These are phyloP conservation scores for Euplagia quadripunctaria DNA, from an alignment of 2,888 invertebrate species.

Conservation along the genomic window DNA sequence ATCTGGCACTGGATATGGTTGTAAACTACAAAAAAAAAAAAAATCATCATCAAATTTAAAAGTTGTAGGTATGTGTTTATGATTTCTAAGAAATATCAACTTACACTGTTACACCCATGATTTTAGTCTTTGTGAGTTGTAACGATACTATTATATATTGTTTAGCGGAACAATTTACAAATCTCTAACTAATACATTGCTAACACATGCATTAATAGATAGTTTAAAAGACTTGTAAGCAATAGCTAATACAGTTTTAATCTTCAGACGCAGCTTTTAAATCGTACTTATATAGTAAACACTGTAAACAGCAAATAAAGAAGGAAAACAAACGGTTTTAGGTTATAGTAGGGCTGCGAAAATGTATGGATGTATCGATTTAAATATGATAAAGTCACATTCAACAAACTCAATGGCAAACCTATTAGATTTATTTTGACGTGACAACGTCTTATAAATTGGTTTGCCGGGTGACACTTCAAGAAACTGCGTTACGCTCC, in stretches of 20 bases:
- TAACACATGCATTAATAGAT: neutral
- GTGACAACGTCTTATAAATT: too few species aligned
- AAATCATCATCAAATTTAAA: neutral
- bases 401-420: too few species aligned
- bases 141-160: neutral
- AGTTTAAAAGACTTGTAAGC: too few species aligned
- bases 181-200: neutral
- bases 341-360: neutral
- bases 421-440: too few species aligned
- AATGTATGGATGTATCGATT: too few species aligned
- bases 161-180: neutral
- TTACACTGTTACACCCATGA: slow-evolving; percentile 89
- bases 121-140: neutral
- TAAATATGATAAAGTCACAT: too few species aligned
- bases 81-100: slow-evolving; percentile 51
- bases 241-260: neutral
- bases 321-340: neutral
- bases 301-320: neutral
- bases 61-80: neutral
- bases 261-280: neutral
- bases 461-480: too few species aligned
- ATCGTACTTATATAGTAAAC: neutral
- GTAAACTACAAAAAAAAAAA: slow-evolving; percentile 86
- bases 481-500: too few species aligned
- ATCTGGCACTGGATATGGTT: slow-evolving; percentile 95